Conservation (phyloP, 2,888 invertebrate species). For the Unio pictorum region DNA sequence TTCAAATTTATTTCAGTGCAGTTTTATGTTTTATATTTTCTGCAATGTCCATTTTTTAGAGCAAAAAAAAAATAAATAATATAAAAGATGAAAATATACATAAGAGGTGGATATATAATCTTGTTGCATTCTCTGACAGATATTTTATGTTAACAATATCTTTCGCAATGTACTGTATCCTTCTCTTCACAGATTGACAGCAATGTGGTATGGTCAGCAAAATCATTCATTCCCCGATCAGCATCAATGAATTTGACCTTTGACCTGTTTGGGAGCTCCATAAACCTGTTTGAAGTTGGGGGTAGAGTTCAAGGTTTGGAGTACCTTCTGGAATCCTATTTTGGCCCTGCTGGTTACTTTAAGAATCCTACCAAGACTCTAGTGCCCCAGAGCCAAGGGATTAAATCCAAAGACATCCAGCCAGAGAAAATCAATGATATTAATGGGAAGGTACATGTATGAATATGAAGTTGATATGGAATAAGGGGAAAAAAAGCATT, state of each 20-base stretch:
- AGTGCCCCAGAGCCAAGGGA: constrained; percentile 9
- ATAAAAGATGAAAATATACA: no score
- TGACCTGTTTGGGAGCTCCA: constrained; percentile 81
- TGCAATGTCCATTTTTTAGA: no score
- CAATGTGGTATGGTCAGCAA: constrained; percentile 68
- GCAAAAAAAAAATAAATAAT: no score
- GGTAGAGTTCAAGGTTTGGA: constrained; percentile 91
- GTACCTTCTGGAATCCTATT: constrained; percentile 83
- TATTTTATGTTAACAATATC: no score
- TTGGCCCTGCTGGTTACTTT: constrained; percentile 79
- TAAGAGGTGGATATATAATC: no score
- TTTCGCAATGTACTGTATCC: no score
- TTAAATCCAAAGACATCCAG: constrained; percentile 64
- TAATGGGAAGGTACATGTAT: constrained; percentile 42
- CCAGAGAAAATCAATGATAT: constrained; percentile 46
- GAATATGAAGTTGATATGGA: neutral
- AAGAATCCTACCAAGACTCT: constrained; percentile 51
- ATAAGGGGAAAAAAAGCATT: no score
- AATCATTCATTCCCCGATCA: constrained; percentile 69
- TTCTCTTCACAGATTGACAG: constrained; percentile 51
- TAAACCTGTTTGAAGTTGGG: constrained; percentile 88
- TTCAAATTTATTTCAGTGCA: no score
- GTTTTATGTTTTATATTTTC: no score
- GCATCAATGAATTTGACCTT: constrained; percentile 69
- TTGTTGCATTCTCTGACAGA: no score